Evolutionary conservation across 2,888 invertebrate species (phyloP).

Genomic region (Colletes collaris): DNA sequence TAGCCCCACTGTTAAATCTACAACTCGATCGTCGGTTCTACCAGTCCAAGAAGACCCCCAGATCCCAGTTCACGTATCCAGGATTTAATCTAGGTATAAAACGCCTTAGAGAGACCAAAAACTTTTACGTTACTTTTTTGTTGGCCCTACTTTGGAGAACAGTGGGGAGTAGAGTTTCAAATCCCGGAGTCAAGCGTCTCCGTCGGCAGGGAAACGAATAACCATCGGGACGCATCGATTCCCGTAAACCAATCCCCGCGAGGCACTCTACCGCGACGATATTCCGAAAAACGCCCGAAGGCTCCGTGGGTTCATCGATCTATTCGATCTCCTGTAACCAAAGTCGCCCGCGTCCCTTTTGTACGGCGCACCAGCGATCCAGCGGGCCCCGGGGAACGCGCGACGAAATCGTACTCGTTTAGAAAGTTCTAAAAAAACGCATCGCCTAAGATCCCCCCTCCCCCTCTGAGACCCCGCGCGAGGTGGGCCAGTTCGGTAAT

Average conservation of each 20-base stretch:
- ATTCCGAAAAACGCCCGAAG: slow-evolving; percentile 30
- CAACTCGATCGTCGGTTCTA: too few relatives aligned
- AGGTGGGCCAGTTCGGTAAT: slow-evolving; percentile 61
- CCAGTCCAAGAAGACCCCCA: too few relatives aligned
- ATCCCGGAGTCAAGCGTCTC: slow-evolving; percentile 27
- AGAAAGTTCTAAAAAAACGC: slow-evolving; percentile 49
- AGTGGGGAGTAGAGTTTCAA: slow-evolving; percentile 25
- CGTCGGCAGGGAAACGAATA: slow-evolving; percentile 18
- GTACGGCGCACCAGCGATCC: slow-evolving; percentile 37
- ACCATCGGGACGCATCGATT: slow-evolving; percentile 47
- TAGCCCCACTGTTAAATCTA: too few relatives aligned
- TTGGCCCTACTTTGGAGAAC: background rate
- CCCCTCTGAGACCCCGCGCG: slow-evolving; percentile 12
- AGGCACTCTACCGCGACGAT: slow-evolving; percentile 39
- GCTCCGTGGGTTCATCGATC: slow-evolving; percentile 38
- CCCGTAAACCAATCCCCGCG: slow-evolving; percentile 41
- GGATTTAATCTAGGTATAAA: too few relatives aligned
- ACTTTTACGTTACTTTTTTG: too few relatives aligned
- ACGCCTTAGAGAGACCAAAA: too few relatives aligned
- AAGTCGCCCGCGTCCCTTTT: slow-evolving; percentile 46
- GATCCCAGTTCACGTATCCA: too few relatives aligned
- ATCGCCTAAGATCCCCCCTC: slow-evolving; percentile 38
- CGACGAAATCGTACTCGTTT: slow-evolving; percentile 46
- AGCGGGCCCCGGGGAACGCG: slow-evolving; percentile 22
- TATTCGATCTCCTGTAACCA: slow-evolving; percentile 58